Evolutionary conservation across 2,113 vertebrate species (phyloP), one percentile per base, ranked within the genome.

Genomic region (Monopterus albus): DNA sequence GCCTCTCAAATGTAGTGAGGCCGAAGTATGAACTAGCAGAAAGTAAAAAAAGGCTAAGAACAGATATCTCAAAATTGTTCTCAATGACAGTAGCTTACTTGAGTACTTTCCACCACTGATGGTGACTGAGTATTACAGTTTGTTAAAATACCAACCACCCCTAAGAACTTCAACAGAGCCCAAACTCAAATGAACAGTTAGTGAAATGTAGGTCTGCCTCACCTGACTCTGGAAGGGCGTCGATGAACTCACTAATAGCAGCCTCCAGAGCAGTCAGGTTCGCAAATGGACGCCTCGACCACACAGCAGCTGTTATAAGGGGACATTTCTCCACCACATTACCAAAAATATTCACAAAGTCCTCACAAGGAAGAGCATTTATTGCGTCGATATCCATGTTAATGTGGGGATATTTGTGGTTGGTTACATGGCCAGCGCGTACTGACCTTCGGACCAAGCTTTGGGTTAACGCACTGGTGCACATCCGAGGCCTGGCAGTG

Each of bases 311-410:
- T 0, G 92, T 68, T 6, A 95, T 75, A 0, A 96, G 51, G 1
- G 95, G 94, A 59, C 93, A 95, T 72, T 87, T 94, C 76, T 96
- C 95, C 31, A 95, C 84, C 66, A 95, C 88, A 0, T 95, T 96
- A 3, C 94, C 94, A 17, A 96, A 94, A 83, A 92, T 50, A 17
- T 88, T 65, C 60, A 95, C 71, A 75, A 96, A 96, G 15, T 95
- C 92, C 38, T 94, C 91, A 0, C 92, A 96, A 42, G 85, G 79
- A 55, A 95, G 91, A 17, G 85, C 55, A 63, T 95, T 96, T 49
- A 95, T 82, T 4, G 61, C 25, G 2, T 38, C 40, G 0, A 94
- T 91, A 53, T 95, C 92, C 95, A 95, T 95, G 2, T 29, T 70
- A 42, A 15, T 10, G 38, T 0, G 2, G 21, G 13, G 49, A 56